Evolutionary conservation across 1,140 invertebrate genomes (phyloP).

Genomic region (Nasonia vitripennis): DNA sequence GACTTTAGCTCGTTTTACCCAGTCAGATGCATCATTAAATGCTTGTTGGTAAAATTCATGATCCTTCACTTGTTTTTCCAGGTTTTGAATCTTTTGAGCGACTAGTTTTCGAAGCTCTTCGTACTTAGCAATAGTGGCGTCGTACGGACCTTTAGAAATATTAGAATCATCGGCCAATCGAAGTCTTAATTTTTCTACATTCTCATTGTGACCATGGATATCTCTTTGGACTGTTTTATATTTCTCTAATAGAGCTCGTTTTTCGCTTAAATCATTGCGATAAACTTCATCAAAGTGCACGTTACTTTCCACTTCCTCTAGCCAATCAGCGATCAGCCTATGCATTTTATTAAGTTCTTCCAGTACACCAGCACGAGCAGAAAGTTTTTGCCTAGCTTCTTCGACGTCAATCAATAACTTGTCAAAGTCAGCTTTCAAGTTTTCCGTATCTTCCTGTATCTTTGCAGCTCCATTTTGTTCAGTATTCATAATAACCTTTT

Average conservation of each 20-base stretch:
- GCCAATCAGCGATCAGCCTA: constrained; percentile 87
- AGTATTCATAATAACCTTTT: constrained; percentile 93
- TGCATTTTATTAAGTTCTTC: constrained; percentile 90
- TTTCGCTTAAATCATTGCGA: constrained; percentile 91
- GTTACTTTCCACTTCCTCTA: constrained; percentile 90
- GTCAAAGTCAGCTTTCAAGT: constrained; percentile 91
- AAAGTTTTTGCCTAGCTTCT: constrained; percentile 84
- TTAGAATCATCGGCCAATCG: constrained; percentile 81
- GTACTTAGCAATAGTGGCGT: constrained; percentile 82
- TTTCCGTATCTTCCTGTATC: constrained; percentile 93
- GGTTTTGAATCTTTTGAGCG: constrained; percentile 80
- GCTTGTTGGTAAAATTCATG: constrained; percentile 91
- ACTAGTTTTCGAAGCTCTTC: constrained; percentile 81
- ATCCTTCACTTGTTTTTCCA: constrained; percentile 89
- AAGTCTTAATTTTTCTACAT: constrained; percentile 83
- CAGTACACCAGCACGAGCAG: constrained; percentile 82
- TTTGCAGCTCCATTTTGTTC: constrained; percentile 89
- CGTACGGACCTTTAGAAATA: constrained; percentile 81
- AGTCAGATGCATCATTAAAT: constrained; percentile 89
- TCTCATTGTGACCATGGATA: constrained; percentile 84
- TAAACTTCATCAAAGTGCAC: constrained; percentile 82
- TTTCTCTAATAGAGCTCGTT: constrained; percentile 90
- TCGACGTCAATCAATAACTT: constrained; percentile 88
- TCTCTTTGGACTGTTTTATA: constrained; percentile 86
- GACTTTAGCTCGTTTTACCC: constrained; percentile 89